These are phyloP conservation scores for Oreochromis niloticus DNA, from an alignment of 2,113 vertebrate genomes.

Conservation along the genomic window DNA sequence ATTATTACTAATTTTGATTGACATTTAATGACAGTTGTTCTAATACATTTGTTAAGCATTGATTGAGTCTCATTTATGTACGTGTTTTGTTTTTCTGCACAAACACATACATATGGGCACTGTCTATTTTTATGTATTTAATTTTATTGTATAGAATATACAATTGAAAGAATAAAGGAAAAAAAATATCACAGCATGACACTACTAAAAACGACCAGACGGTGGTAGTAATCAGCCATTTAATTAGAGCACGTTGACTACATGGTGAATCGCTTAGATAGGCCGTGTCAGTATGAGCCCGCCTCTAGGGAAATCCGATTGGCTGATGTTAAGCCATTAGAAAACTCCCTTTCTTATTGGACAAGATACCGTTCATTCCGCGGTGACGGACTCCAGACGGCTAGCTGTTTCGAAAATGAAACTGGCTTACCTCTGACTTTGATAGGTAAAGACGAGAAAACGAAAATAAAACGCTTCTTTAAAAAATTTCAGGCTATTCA, in stretches of 20 bases:
- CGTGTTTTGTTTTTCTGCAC: not conserved
- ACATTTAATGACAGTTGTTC: not conserved
- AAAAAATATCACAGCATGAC: not conserved
- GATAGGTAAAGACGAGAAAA: not conserved
- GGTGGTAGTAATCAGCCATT: conserved; percentile 13
- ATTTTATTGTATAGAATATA: not conserved
- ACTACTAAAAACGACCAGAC: not conserved
- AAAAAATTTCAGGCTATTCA: rapidly evolving
- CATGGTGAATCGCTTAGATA: not conserved
- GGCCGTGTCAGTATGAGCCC: conserved; percentile 4
- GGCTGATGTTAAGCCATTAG: not conserved
- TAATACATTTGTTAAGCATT: not conserved
- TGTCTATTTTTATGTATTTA: not conserved
- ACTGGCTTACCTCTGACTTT: conserved; percentile 9
- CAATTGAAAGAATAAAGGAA: not conserved
- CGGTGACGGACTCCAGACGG: not conserved
- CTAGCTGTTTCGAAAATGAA: conserved; percentile 57
- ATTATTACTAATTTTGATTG: not conserved
- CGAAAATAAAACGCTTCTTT: not conserved
- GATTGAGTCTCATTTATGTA: not conserved
- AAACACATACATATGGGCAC: not conserved
- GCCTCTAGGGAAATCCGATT: conserved; percentile 10
- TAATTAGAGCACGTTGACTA: not conserved
- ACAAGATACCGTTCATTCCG: not conserved
- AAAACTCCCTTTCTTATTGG: conserved; percentile 30